phyloP scores from a whole-genome alignment of 1,140 invertebrate species.

The Calycopis cecrops region DNA sequence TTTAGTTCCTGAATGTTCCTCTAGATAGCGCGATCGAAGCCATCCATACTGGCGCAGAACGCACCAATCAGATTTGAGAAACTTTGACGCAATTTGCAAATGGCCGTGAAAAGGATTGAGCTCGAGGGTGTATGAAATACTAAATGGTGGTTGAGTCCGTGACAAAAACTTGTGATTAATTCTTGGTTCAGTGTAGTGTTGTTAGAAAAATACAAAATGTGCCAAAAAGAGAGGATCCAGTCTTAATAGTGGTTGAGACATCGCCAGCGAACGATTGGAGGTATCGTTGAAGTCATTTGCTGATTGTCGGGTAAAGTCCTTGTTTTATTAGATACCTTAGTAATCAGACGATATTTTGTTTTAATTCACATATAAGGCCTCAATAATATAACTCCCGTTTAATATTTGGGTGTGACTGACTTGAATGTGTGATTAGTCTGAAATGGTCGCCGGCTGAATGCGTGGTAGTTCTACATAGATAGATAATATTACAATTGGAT shows the following conservation, averaged over 20 bases:
- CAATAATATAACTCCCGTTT: background rate
- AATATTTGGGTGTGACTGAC: constrained; percentile 29
- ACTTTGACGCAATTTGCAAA: constrained; percentile 75
- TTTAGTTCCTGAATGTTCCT: constrained; percentile 37
- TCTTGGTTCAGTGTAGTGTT: constrained; percentile 62
- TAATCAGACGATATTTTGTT: constrained; percentile 3
- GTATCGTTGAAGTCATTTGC: constrained; percentile 61
- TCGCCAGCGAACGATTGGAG: constrained; percentile 62
- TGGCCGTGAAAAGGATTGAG: constrained; percentile 72
- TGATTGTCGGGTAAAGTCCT: constrained; percentile 72
- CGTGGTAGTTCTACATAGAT: constrained; percentile 26
- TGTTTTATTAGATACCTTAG: constrained; percentile 32
- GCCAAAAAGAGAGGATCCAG: constrained; percentile 72
- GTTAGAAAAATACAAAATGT: constrained; percentile 67
- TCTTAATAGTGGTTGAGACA: constrained; percentile 73
- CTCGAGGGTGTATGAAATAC: constrained; percentile 70
- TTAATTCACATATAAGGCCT: constrained; percentile 11
- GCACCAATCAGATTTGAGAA: constrained; percentile 62
- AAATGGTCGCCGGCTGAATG: constrained; percentile 38
- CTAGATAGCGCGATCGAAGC: constrained; percentile 45
- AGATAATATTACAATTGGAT: constrained; percentile 5
- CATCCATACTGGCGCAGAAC: constrained; percentile 55
- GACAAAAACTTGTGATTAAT: constrained; percentile 66
- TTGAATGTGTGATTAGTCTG: constrained; percentile 24
- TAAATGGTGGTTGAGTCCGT: constrained; percentile 67